These are phyloP conservation scores for Rhabdophis nuchalis DNA, from an alignment of 2,797 vertebrate species.

Conservation along the genomic window DNA sequence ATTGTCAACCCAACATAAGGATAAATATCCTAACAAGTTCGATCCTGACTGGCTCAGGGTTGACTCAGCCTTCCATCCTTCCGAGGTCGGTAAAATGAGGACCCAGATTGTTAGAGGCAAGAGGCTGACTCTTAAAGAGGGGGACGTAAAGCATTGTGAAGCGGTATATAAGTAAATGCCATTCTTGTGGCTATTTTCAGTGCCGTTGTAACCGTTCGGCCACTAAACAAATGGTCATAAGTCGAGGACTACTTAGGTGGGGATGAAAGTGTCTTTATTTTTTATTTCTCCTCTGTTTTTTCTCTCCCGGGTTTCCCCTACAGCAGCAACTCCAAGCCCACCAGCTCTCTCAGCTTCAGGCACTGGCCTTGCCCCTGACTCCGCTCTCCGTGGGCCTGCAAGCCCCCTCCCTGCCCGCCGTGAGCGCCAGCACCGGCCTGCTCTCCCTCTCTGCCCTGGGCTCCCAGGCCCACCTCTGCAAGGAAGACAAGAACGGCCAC, in stretches of 20 bases:
- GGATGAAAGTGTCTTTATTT: neutral
- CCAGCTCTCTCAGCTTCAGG: slow-evolving; percentile 98
- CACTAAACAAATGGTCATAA: neutral
- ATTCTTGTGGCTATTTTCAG: too few relatives aligned
- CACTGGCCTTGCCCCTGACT: slow-evolving; percentile 90
- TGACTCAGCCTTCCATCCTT: too few relatives aligned
- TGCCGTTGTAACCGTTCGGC: neutral
- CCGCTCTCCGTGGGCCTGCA: slow-evolving; percentile 90
- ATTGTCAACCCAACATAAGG: too few relatives aligned
- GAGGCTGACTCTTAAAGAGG: too few relatives aligned
- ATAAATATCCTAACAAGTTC: too few relatives aligned
- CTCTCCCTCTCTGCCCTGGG: slow-evolving; percentile 93
- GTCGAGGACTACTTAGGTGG: too few relatives aligned
- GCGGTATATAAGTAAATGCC: neutral
- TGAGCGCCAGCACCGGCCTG: slow-evolving; percentile 89
- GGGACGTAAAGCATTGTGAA: too few relatives aligned
- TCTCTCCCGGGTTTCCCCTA: slow-evolving; percentile 58
- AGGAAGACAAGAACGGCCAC: slow-evolving; percentile 94
- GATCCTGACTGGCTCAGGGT: too few relatives aligned
- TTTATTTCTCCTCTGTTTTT: neutral
- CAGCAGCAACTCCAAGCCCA: slow-evolving; percentile 99
- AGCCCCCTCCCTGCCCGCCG: slow-evolving; percentile 84
- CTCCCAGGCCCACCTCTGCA: slow-evolving; percentile 93
- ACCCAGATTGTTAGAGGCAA: too few relatives aligned
- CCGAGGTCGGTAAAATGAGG: too few relatives aligned